Evolutionary conservation across 2,888 invertebrate species (phyloP).

Genomic region (Plagodis pulveraria): DNA sequence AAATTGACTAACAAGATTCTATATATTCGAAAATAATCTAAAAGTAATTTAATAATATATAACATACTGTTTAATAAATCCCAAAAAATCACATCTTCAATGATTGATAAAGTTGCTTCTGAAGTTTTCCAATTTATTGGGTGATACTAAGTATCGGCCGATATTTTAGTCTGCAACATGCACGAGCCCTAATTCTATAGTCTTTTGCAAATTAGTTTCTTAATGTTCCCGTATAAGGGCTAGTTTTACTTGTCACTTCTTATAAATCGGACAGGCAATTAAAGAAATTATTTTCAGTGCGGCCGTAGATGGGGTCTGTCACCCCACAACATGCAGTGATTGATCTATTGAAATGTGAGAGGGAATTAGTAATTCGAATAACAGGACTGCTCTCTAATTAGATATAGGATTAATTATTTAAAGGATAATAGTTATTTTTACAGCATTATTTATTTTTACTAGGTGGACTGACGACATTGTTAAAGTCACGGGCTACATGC

Average conservation of each 20-base stretch:
- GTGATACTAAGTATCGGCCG: not conserved
- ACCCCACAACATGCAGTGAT: constrained; percentile 33
- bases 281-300: constrained; percentile 34
- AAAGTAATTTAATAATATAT: too few species aligned
- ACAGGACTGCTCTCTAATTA: constrained; percentile 2
- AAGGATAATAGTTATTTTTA: too few species aligned
- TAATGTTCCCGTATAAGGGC: constrained; percentile 51
- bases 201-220: constrained; percentile 59
- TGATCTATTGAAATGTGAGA: constrained; percentile 36
- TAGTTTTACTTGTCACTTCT: constrained; percentile 33
- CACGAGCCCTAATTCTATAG: constrained; percentile 63
- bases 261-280: constrained; percentile 25
- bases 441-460: too few species aligned
- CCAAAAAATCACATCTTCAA: too few species aligned
- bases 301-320: constrained; percentile 25
- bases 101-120: too few species aligned
- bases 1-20: too few species aligned
- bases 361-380: constrained; percentile 11
- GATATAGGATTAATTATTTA: too few species aligned
- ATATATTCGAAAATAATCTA: too few species aligned
- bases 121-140: too few species aligned
- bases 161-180: constrained; percentile 3
- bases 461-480: too few species aligned
- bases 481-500: too few species aligned
- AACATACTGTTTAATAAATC: too few species aligned